A percentile compares a stretch with the other conserved stretches of the same genome.
Conservation (phyloP, 2,888 invertebrate genomes). For the Tholera decimalis region DNA sequence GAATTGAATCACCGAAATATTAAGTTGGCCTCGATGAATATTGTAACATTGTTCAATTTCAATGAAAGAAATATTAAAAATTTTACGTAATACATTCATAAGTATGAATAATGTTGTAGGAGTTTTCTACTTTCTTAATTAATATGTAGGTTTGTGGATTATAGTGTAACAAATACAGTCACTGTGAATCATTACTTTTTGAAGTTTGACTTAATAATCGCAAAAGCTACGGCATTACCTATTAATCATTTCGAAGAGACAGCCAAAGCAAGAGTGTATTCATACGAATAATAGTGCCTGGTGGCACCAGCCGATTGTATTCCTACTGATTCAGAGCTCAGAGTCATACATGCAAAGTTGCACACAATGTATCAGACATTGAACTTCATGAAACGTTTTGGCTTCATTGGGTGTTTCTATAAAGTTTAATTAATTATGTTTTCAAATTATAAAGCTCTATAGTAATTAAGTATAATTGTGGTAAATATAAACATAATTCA, state of each 20-base stretch:
- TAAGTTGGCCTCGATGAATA: constrained; percentile 3
- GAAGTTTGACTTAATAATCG: background rate
- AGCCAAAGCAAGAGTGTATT: constrained; percentile 14
- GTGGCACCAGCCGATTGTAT: constrained; percentile 14
- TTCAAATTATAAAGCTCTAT: no score
- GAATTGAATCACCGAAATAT: constrained; percentile 26
- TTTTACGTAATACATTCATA: constrained; percentile 12
- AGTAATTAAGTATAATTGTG: no score
- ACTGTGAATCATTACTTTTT: constrained; percentile 1
- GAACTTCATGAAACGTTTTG: constrained; percentile 36
- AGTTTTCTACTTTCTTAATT: constrained; percentile 19
- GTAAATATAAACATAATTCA: no score
- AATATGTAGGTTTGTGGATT: constrained; percentile 15
- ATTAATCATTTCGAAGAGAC: background rate
- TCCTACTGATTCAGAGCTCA: no score
- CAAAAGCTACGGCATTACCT: background rate
- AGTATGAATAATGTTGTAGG: constrained; percentile 2
- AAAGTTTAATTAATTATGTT: no score
- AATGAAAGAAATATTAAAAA: constrained; percentile 20
- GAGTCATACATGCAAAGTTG: no score
- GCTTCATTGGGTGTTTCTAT: no score
- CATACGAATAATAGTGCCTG: constrained; percentile 35
- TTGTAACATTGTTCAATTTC: constrained; percentile 21
- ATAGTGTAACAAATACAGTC: background rate
- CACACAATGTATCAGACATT: constrained; percentile 17